Percentiles rank a stretch among this genome's conserved stretches.
These are phyloP conservation scores for Eurystomus gularis DNA, from an alignment of 2,113 vertebrate genomes.

Conservation along the genomic window DNA sequence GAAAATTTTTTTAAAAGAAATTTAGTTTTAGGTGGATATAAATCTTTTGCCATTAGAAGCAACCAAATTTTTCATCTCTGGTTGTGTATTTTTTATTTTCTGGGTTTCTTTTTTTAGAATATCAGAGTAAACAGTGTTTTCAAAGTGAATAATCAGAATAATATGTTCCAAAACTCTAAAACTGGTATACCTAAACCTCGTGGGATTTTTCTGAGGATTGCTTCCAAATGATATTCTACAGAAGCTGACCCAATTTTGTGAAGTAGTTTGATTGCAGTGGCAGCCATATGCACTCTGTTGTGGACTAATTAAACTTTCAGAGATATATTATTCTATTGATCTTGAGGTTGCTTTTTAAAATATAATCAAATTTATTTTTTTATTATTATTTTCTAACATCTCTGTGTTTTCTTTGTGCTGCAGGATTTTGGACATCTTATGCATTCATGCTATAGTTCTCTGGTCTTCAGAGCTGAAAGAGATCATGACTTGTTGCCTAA, in stretches of 20 bases:
- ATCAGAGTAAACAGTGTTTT: not conserved
- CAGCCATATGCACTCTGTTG: not conserved
- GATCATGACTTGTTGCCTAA: not conserved
- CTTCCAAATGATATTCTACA: not conserved
- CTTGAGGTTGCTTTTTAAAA: not conserved
- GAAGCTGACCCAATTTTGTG: not conserved
- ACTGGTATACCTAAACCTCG: accelerated
- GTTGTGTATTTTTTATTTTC: not conserved
- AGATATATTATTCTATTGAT: not conserved
- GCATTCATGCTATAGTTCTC: not conserved
- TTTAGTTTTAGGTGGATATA: not conserved
- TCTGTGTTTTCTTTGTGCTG: not conserved
- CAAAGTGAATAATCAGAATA: not conserved
- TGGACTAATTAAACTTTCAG: not conserved
- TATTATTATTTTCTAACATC: not conserved
- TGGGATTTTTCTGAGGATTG: not conserved
- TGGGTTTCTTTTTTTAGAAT: not conserved
- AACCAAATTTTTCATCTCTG: not conserved
- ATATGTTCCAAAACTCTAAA: not conserved
- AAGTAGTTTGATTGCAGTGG: not conserved
- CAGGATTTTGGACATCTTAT: not conserved
- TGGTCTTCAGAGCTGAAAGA: not conserved
- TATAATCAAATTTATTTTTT: not conserved
- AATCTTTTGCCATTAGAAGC: not conserved
- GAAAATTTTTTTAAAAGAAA: not conserved